Evolutionary conservation across 1,140 invertebrate genomes (phyloP).

Genomic region (Pygmarrhopalites habei): DNA sequence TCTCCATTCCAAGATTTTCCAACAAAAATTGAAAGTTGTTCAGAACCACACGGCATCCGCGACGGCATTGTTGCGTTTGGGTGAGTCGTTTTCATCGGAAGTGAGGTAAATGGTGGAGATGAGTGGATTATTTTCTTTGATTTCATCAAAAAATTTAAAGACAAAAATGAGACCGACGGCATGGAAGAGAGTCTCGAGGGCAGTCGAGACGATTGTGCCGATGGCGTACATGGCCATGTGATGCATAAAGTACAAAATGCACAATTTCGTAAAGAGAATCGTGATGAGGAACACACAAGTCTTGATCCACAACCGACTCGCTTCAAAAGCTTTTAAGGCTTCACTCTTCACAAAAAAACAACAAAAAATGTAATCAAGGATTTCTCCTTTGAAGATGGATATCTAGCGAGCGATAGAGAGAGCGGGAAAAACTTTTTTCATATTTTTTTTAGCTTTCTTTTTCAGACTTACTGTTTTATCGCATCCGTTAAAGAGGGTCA

Average conservation of each 20-base stretch:
- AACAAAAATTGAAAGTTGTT: too few species aligned
- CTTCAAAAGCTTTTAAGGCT: conserved; percentile 13
- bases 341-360: conserved; percentile 11
- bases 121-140: conserved; percentile 2
- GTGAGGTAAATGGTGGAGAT: conserved; percentile 7
- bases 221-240: conserved; percentile 2
- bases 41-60: conserved; percentile 13
- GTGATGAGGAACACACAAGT: not conserved
- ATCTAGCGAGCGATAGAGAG: too few species aligned
- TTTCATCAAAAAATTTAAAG: conserved; percentile 5
- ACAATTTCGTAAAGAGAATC: conserved; percentile 3
- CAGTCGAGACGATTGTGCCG: not conserved
- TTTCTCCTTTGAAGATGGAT: too few species aligned
- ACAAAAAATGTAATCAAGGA: not conserved
- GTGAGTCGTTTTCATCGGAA: not conserved
- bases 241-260: conserved; percentile 8
- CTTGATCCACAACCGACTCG: conserved; percentile 2
- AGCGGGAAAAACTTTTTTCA: too few species aligned
- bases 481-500: conserved; percentile 11
- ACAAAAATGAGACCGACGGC: not conserved
- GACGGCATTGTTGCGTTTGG: not conserved
- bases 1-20: too few species aligned
- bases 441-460: too few species aligned
- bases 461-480: conserved; percentile 12
- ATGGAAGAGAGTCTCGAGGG: not conserved